These are phyloP conservation scores for Dolichoris vasculosae DNA, from an alignment of 1,140 invertebrate species.

Conservation along the genomic window DNA sequence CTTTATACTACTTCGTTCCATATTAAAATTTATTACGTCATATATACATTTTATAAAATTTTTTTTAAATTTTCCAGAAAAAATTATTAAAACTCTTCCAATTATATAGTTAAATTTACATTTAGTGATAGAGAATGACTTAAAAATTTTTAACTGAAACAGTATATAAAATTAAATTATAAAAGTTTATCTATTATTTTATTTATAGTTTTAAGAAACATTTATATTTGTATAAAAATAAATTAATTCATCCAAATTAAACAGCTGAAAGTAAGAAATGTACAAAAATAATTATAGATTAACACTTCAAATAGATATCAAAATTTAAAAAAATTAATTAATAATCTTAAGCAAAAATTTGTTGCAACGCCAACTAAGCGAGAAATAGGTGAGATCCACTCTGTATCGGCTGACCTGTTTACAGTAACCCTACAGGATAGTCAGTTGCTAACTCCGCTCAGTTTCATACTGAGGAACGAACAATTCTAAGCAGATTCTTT, in stretches of 20 bases:
- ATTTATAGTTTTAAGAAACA: too few relatives aligned
- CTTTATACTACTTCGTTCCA: background rate
- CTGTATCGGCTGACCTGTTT: slow-evolving; percentile 29
- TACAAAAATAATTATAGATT: background rate
- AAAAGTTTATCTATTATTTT: too few relatives aligned
- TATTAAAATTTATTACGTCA: too few relatives aligned
- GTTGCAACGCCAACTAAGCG: slow-evolving; percentile 16
- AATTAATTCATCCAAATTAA: too few relatives aligned
- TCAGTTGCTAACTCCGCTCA: slow-evolving; percentile 31
- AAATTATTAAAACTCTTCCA: background rate
- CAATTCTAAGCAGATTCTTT: background rate
- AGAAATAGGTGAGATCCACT: background rate
- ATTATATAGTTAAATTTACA: background rate
- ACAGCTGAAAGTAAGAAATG: background rate
- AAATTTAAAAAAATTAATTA: slow-evolving; percentile 9
- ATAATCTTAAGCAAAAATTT: slow-evolving; percentile 24
- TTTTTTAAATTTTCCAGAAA: too few relatives aligned
- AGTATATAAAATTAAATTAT: too few relatives aligned
- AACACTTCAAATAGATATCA: background rate
- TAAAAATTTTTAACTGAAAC: too few relatives aligned
- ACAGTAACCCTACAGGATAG: background rate
- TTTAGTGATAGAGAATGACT: background rate
- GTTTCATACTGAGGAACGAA: slow-evolving; percentile 11
- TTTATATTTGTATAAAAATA: too few relatives aligned
- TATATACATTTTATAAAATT: too few relatives aligned